phyloP scores from a whole-genome alignment of 2,888 invertebrate species.

The Norana najaformis region DNA sequence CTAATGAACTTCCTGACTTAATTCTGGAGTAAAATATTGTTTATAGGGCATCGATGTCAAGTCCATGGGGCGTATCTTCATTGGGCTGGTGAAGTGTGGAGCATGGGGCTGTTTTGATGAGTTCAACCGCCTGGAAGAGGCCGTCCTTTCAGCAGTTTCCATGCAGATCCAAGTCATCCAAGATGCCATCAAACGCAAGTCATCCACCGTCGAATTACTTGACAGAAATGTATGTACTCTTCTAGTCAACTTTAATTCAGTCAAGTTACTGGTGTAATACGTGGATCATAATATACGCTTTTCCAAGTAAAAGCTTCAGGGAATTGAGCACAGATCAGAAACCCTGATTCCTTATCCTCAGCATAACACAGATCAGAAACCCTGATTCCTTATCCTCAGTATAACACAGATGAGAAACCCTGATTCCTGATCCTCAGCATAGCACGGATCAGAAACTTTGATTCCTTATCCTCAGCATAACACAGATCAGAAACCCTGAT shows the following conservation, averaged over 20 bases:
- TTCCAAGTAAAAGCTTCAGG: too few relatives aligned
- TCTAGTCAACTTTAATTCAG: neutral
- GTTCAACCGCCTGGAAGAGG: conserved; percentile 93
- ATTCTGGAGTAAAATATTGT: conserved; percentile 27
- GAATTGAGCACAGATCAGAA: too few relatives aligned
- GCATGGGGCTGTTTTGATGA: conserved; percentile 99
- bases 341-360: too few relatives aligned
- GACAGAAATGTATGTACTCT: conserved; percentile 62
- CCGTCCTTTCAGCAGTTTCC: conserved; percentile 89
- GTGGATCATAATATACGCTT: too few relatives aligned
- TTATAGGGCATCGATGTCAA: conserved; percentile 85
- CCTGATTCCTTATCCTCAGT: too few relatives aligned
- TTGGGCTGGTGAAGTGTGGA: conserved; percentile 79
- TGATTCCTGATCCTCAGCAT: too few relatives aligned
- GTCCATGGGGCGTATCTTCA: conserved; percentile 91
- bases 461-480: too few relatives aligned
- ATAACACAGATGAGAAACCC: too few relatives aligned
- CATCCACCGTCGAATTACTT: conserved; percentile 63
- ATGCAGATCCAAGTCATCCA: conserved; percentile 92
- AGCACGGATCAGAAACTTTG: too few relatives aligned
- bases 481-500: too few relatives aligned
- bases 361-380: too few relatives aligned
- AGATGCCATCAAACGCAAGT: conserved; percentile 73
- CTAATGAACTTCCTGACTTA: neutral
- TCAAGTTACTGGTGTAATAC: too few relatives aligned